phyloP scores from a whole-genome alignment of 2,888 invertebrate genomes.

The Elysia crispata region DNA sequence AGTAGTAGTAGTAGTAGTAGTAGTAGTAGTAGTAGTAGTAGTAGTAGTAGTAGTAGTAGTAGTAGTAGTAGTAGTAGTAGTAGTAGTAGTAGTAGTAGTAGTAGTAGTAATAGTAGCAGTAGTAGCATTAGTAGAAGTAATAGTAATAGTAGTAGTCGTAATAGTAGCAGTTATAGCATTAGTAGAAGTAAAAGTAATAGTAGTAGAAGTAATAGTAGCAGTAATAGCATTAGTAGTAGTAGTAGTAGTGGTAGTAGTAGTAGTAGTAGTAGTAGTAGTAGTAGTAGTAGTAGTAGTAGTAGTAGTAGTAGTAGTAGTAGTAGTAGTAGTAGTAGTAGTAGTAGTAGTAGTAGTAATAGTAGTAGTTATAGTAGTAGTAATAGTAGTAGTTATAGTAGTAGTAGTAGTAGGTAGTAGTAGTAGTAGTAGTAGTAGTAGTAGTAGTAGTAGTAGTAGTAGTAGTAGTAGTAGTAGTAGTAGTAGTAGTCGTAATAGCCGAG shows the following conservation, averaged over 20 bases:
- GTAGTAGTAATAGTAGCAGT: conserved; percentile 2
- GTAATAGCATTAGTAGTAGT: no score
- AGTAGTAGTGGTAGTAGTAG: conserved; percentile 9
- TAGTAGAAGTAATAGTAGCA: no score
- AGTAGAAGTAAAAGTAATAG: no score
- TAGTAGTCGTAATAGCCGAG: no score
- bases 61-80: conserved; percentile 9
- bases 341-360: conserved; percentile 1
- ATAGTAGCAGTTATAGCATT: no score
- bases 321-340: conserved; percentile 4
- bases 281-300: conserved; percentile 9
- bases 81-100: conserved; percentile 4
- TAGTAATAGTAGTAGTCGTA: no score
- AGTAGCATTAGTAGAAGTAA: no score
- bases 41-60: conserved; percentile 9
- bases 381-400: conserved; percentile 1
- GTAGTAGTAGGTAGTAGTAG: no score
- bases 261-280: conserved; percentile 9
- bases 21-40: conserved; percentile 9
- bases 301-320: conserved; percentile 9
- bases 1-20: conserved; percentile 1
- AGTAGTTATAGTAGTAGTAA: background rate
- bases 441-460: conserved; percentile 9
- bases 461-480: conserved; percentile 9
- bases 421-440: conserved; percentile 9